These are phyloP conservation scores for Bufo bufo DNA, from an alignment of 2,113 vertebrate genomes.

Conservation along the genomic window DNA sequence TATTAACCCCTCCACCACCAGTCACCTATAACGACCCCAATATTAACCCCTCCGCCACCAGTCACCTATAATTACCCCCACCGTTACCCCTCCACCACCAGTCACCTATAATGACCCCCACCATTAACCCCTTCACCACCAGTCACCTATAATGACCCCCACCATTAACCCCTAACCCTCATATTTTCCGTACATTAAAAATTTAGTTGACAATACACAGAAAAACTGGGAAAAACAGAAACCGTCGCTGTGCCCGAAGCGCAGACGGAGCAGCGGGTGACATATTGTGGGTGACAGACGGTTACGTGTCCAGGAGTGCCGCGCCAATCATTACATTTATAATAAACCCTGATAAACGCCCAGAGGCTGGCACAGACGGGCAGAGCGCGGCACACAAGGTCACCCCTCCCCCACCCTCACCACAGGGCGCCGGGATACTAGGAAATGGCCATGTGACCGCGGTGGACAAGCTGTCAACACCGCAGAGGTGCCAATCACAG, in stretches of 20 bases:
- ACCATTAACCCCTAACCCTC: too few species aligned
- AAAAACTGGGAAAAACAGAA: neutral
- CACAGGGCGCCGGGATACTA: neutral
- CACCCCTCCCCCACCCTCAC: neutral
- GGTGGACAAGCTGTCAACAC: too few species aligned
- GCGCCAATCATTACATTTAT: constrained; percentile 46
- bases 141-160: too few species aligned
- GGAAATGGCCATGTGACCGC: too few species aligned
- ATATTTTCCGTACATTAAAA: neutral
- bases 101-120: too few species aligned
- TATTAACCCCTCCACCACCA: neutral
- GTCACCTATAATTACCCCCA: neutral
- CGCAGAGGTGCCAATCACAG: too few species aligned
- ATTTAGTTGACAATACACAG: neutral
- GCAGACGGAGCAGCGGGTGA: constrained; percentile 60
- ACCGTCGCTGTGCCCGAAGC: neutral
- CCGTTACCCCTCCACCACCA: too few species aligned
- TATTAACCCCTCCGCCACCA: too few species aligned
- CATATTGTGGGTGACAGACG: constrained; percentile 57
- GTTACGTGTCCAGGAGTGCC: constrained; percentile 10
- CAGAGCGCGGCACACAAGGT: neutral
- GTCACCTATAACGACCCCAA: neutral
- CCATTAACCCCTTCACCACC: rapidly evolving
- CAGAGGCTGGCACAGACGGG: neutral
- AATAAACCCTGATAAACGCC: constrained; percentile 22